Base-by-base conservation (phyloP, 2,113 vertebrate genomes). In the Gobiocypris rarus region DNA sequence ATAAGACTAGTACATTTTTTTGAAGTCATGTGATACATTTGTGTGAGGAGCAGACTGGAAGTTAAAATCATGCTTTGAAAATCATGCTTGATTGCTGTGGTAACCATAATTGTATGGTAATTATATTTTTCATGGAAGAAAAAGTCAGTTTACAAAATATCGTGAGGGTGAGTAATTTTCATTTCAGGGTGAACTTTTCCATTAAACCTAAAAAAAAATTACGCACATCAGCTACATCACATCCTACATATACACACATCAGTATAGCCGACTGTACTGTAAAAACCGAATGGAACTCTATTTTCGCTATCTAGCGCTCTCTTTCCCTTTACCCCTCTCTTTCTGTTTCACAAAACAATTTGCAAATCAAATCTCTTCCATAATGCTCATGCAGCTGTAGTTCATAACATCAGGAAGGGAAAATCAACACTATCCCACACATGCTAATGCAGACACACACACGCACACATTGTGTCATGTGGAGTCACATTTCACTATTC, bases 291-390 rank as follows among this genome's bases (percentile, higher is more conserved):
- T 54, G 17, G 17, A 54, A 54, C 43, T 9, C 61, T 9, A 19
- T 67, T 4, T 34, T 38, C 31, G 34, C 31, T 19, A 19, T 70
- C 31, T 22, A 69, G 31, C 31, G 31, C 58, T 31, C 58, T 58
- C 19, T 54, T 84, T 86, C 41, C 75, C 85, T 86, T 81, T 84
- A 43, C 77, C 48, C 31, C 58, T 77, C 88, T 89, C 76, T 87
- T 70, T 90, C 8, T 88, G 83, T 45, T 61, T 84, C 56, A 83
- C 78, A 61, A 61, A 77, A 83, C 52, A 83, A 93, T 93, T 93
- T 93, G 92, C 93, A 93, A 94, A 93, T 91, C 93, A 94, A 93
- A 94, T 93, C 80, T 9, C 5, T 74, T 85, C 86, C 75, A 61
- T 24, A 70, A 89, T 84, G 86, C 86, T 63, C 45, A 17, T 74